These are phyloP conservation scores for Erinaceus europaeus DNA, from an alignment of 2,113 vertebrate species.

Conservation along the genomic window DNA sequence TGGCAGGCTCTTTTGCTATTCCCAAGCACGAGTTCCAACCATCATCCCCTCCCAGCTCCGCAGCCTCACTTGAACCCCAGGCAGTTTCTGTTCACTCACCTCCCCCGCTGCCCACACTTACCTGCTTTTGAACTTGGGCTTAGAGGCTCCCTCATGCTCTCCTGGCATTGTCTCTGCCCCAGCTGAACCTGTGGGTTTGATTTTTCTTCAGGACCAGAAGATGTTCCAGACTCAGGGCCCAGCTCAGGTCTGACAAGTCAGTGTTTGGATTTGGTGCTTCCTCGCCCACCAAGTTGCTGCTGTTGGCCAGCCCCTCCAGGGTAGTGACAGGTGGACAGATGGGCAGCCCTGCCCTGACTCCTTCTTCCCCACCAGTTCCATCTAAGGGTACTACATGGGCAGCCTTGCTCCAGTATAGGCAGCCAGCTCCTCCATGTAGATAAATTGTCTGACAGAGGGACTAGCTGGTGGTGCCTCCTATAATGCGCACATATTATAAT, in stretches of 20 bases:
- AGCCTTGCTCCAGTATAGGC: neutral
- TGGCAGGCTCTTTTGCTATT: neutral
- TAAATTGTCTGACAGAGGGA: neutral
- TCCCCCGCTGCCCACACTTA: neutral
- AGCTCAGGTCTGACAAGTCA: neutral
- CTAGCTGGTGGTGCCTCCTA: too few relatives aligned
- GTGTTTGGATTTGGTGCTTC: neutral
- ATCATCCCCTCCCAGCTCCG: neutral
- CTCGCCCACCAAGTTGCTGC: neutral
- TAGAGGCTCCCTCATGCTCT: neutral
- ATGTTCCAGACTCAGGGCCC: neutral
- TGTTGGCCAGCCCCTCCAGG: neutral
- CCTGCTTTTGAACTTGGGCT: neutral
- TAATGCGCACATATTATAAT: too few relatives aligned
- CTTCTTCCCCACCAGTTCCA: neutral
- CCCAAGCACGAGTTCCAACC: neutral
- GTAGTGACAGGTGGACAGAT: too few relatives aligned
- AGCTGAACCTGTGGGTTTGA: neutral
- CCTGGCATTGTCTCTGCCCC: neutral
- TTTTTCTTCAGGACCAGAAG: neutral
- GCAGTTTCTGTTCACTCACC: neutral
- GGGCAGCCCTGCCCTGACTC: neutral
- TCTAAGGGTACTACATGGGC: neutral
- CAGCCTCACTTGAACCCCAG: slow-evolving; percentile 44
- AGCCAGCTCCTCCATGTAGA: neutral